Evolutionary conservation across 2,113 vertebrate species (phyloP).

Genomic region (Candoia aspera): DNA sequence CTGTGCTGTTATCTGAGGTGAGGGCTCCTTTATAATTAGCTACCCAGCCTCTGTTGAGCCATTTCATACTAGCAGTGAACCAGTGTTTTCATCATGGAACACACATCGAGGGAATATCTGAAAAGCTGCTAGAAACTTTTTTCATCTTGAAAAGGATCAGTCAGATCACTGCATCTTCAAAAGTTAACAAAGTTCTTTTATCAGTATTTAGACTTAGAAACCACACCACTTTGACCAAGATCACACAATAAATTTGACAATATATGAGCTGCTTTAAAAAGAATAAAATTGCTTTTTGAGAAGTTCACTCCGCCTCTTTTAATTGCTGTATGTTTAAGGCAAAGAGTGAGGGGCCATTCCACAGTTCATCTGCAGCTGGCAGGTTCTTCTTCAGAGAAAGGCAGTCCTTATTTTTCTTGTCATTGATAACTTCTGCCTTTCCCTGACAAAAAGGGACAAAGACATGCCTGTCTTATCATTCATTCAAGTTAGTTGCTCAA

Average conservation of each 20-base stretch:
- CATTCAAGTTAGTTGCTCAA: background rate
- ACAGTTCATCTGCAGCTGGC: background rate
- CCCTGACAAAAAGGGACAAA: background rate
- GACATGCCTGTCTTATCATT: background rate
- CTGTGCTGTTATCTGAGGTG: background rate
- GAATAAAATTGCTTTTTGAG: background rate
- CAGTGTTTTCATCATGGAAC: background rate
- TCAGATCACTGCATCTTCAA: background rate
- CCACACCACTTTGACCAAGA: background rate
- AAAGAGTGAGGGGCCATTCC: background rate
- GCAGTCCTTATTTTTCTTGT: background rate
- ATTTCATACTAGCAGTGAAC: background rate
- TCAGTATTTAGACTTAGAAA: background rate
- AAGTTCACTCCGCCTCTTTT: background rate
- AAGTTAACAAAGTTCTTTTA: background rate
- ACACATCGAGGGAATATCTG: background rate
- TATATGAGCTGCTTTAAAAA: background rate
- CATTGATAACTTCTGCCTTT: background rate
- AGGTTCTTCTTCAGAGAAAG: background rate
- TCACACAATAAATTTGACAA: background rate
- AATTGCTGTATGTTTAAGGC: background rate
- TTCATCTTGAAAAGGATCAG: background rate
- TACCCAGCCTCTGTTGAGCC: background rate
- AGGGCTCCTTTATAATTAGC: background rate
- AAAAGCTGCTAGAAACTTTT: background rate